phyloP scores from a whole-genome alignment of 2,113 vertebrate species.

The Apodemus sylvaticus region DNA sequence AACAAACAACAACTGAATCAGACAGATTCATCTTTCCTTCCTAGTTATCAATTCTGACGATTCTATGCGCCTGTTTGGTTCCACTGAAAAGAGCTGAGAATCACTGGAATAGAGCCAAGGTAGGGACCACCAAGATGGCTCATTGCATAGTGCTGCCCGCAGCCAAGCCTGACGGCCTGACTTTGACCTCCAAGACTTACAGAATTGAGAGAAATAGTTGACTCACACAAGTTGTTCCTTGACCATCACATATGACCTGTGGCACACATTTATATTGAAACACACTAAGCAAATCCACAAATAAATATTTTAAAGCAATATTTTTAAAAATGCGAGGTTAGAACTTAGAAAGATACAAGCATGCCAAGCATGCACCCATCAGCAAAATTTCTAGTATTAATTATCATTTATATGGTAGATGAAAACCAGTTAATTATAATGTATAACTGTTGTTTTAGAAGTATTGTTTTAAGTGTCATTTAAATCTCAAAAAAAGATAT shows the following conservation, averaged over 20 bases:
- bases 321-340: not conserved
- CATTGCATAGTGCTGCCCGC: not conserved
- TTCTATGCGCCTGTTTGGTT: not conserved
- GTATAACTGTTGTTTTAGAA: not conserved
- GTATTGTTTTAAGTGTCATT: not conserved
- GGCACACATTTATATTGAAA: not conserved
- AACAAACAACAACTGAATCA: not conserved
- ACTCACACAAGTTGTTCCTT: too few relatives aligned
- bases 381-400: not conserved
- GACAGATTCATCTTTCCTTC: not conserved
- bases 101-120: not conserved
- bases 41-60: not conserved
- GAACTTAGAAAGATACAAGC: not conserved
- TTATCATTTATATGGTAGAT: not conserved
- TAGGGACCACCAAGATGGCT: too few relatives aligned
- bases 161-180: not conserved
- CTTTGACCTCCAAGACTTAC: too few relatives aligned
- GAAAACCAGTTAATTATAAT: not conserved
- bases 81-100: not conserved
- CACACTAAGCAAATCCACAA: not conserved
- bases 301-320: not conserved
- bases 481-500: not conserved
- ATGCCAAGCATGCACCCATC: not conserved
- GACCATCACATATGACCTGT: too few relatives aligned
- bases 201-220: not conserved